Base-by-base conservation (phyloP, 2,113 vertebrate species). In the Brevimyrus niger region DNA sequence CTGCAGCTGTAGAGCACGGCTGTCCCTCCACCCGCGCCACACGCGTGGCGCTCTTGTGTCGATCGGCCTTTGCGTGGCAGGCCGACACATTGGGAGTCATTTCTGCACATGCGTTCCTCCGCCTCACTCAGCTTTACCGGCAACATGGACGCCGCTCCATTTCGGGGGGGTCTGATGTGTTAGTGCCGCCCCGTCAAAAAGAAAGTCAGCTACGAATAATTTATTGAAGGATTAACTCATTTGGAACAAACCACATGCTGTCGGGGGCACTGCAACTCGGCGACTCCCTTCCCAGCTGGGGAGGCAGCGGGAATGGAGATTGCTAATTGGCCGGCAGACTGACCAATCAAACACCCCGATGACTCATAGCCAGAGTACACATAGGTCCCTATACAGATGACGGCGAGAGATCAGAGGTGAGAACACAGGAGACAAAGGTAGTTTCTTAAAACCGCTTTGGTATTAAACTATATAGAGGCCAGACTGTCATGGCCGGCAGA, bases 1-100 rank as follows among this genome's bases (percentile, higher is more conserved):
- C 93, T 11, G 92, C 90, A 91, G 88, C 88, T 17, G 87, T 91
- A 88, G 92, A 92, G 93, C 92, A 92, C 89, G 88, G n/a, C 31
- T 38, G 46, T 53, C n/a, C 48, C n/a, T 5, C 61, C 86, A 73
- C n/a, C 27, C 27, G n/a, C 83, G 46, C 58, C 46, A 31, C 38
- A 65, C 42, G 27, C 84, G 23, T 50, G 65, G 23, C 73, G 86
- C 65, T 90, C 84, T 48, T 48, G 86, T 89, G 90, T 89, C 85
- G 89, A 91, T 91, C 86, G 89, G 23, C 88, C 84, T 89, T 55
- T 89, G 47, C 35, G 83, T 89, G 61, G 46, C 76, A 88, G 89
- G 90, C 89, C 87, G 58, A 91, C 88, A 90, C 89, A 88, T n/a
- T 91, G 35, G 88, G 84, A 92, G 87, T 82, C 46, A 83, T 89